Base-by-base conservation (phyloP, 2,113 vertebrate species). In the Lethenteron camtschaticum region DNA sequence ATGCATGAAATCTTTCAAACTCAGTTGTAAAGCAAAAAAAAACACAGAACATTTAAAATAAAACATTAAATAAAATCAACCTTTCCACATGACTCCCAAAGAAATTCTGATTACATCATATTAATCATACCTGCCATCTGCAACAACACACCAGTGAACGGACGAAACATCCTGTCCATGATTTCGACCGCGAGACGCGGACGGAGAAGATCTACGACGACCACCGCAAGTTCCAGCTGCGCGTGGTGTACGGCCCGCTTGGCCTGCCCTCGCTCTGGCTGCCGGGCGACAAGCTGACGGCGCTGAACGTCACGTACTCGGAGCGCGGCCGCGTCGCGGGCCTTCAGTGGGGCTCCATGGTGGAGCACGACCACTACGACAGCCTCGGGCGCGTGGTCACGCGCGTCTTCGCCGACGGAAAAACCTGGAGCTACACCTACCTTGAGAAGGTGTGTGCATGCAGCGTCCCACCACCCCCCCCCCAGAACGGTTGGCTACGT, bases 161-260 rank as follows among this genome's bases (percentile, higher is more conserved):
- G 94, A 1, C 83, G 94, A 74, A 99, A 99, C 72, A 79, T 99
- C 56, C 80, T 99, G 66, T 96, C 92, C 72, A 96, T 99, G 94
- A 99, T 77, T 99, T 95, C 10, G 90, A 99, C 80, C 83, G 92
- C 41, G 96, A 99, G 77, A 96, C 92, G 1, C 86, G 89, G 69
- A 99, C 94, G 0, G 94, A 99, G 76, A 99, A 96, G 82, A 95
- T 99, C 76, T 99, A 99, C 2, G 94, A 99, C 1, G 94, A 99
- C 71, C 94, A 99, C 79, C 83, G 94, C 3, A 99, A 99, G 72
- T 99, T 99, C 75, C 94, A 87, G 0, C 80, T 99, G 72, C 84
- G 90, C 76, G 96, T 99, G 77, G 94, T 95, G 73, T 99, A 99
- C 2, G 92, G 96, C 71, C 84, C 87, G 14, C 85, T 92, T 75